Conservation (phyloP, 2,888 invertebrate species). For the Phortica okadai region DNA sequence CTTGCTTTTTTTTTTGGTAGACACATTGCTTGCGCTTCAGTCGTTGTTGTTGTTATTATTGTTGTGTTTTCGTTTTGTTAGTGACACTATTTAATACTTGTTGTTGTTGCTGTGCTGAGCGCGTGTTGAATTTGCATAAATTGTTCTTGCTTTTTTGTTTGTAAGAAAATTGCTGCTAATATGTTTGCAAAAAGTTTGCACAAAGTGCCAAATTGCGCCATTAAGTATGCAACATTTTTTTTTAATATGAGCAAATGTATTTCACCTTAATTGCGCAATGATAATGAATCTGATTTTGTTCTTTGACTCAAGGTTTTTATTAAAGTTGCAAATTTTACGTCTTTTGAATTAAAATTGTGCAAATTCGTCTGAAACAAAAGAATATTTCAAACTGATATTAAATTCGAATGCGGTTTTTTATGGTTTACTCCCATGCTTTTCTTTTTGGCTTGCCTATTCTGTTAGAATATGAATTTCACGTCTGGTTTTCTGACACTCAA, state of each 20-base stretch:
- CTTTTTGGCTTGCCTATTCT: background rate
- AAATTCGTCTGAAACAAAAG: no score
- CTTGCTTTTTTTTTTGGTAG: background rate
- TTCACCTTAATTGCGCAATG: background rate
- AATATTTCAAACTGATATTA: no score
- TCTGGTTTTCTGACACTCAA: background rate
- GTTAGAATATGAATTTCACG: background rate
- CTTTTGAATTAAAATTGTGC: no score
- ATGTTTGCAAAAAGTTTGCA: no score
- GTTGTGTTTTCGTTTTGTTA: background rate
- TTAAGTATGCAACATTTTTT: background rate
- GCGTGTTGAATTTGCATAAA: background rate
- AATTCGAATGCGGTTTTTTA: no score
- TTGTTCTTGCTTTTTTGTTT: background rate
- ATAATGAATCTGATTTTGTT: no score
- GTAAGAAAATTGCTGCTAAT: no score
- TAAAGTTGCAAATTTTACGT: no score
- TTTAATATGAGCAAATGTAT: background rate
- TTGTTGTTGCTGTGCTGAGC: no score
- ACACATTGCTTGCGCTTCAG: background rate
- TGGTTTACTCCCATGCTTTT: no score
- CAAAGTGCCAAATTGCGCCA: no score
- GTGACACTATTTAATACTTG: background rate
- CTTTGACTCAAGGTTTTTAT: no score
- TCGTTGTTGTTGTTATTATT: background rate